Conservation (phyloP, 2,113 vertebrate genomes). For the Chaetorhynchus papuensis region DNA sequence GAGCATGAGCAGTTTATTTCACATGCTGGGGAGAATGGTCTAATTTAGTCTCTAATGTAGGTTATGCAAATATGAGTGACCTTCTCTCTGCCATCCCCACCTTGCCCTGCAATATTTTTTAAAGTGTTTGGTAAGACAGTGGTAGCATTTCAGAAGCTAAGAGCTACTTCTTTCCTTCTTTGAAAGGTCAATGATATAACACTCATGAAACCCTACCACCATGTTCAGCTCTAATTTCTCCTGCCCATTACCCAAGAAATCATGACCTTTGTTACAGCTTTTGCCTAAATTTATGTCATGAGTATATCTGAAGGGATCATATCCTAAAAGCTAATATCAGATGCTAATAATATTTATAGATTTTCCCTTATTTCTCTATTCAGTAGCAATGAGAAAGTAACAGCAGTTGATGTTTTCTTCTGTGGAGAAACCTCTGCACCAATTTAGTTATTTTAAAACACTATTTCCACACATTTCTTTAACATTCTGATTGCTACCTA, state of each 20-base stretch:
- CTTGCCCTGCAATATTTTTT: conserved; percentile 20
- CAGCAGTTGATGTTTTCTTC: background rate
- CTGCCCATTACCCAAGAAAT: background rate
- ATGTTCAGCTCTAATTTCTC: background rate
- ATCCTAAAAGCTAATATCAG: background rate
- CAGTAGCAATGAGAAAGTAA: background rate
- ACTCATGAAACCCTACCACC: background rate
- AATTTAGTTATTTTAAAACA: background rate
- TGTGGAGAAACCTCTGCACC: background rate
- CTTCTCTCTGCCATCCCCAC: background rate
- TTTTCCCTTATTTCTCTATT: background rate
- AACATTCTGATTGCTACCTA: background rate
- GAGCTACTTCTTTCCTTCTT: conserved; percentile 4
- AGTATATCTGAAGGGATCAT: background rate
- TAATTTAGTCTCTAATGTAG: conserved; percentile 33
- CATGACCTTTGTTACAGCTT: background rate
- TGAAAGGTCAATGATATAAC: conserved; percentile 5
- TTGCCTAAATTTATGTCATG: background rate
- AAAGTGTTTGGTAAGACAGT: background rate
- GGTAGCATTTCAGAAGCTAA: conserved; percentile 2
- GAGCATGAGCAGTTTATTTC: background rate
- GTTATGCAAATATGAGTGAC: conserved; percentile 52
- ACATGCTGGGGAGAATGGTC: background rate
- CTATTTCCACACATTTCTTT: background rate
- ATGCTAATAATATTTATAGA: background rate